Evolutionary conservation across 2,888 invertebrate genomes (phyloP).

Genomic region (Selenia dentaria): DNA sequence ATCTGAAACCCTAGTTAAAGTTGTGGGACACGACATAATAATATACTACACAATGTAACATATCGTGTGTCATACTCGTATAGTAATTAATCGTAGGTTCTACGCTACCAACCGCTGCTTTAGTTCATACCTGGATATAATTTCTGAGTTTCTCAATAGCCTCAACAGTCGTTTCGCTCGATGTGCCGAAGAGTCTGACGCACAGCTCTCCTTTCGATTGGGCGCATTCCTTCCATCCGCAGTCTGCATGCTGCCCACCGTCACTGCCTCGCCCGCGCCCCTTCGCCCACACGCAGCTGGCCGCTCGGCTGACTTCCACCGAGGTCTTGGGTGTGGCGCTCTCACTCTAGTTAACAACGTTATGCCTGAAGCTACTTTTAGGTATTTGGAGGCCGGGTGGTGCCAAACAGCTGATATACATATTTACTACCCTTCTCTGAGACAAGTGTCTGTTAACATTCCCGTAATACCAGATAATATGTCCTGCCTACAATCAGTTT

Average conservation of each 20-base stretch:
- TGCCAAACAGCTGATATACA: no score
- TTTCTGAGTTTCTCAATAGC: slow-evolving; percentile 64
- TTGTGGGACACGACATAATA: no score
- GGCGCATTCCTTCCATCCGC: slow-evolving; percentile 7
- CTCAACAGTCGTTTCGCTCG: slow-evolving; percentile 60
- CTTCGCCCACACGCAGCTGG: slow-evolving; percentile 29
- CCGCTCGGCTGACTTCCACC: slow-evolving; percentile 41
- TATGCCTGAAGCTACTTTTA: slow-evolving; percentile 51
- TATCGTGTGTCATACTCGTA: no score
- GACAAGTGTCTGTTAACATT: no score
- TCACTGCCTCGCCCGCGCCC: slow-evolving; percentile 19
- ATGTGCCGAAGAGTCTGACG: slow-evolving; percentile 50
- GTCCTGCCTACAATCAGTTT: no score
- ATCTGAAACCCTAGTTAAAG: no score
- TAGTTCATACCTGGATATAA: slow-evolving; percentile 51
- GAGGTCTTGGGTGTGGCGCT: slow-evolving; percentile 44
- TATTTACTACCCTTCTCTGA: no score
- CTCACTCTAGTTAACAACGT: slow-evolving; percentile 71
- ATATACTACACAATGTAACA: no score
- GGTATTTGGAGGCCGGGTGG: slow-evolving; percentile 5
- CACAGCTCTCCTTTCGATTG: slow-evolving; percentile 33
- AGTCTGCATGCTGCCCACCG: slow-evolving; percentile 7
- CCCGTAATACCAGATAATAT: no score
- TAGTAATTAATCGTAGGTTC: no score
- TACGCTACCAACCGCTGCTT: no score